phyloP scores from a whole-genome alignment of 2,113 vertebrate species.

The Redunca redunca region DNA sequence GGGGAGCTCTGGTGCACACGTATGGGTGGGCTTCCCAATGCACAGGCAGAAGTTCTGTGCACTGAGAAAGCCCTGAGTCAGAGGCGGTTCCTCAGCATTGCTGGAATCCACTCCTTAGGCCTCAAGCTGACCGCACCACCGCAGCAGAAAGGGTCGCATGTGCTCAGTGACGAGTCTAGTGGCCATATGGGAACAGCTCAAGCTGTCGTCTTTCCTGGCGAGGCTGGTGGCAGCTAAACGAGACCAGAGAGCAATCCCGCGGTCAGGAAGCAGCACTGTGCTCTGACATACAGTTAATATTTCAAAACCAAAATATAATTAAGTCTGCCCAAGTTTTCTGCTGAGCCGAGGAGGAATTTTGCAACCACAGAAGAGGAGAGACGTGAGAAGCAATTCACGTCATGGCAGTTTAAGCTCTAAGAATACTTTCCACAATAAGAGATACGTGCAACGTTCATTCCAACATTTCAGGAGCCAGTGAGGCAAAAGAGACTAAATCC shows the following conservation, averaged over 20 bases:
- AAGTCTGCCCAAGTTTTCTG: background rate
- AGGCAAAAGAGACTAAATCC: background rate
- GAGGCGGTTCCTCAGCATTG: background rate
- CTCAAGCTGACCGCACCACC: background rate
- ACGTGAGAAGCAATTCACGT: background rate
- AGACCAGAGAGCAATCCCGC: background rate
- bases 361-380: background rate
- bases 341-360: background rate
- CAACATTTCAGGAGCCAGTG: background rate
- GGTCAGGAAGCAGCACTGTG: background rate
- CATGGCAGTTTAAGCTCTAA: background rate
- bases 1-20: background rate
- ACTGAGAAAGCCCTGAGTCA: background rate
- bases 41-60: background rate
- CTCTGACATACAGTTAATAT: slow-evolving; percentile 22
- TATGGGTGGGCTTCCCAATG: slow-evolving; percentile 31
- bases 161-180: background rate
- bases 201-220: background rate
- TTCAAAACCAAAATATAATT: slow-evolving; percentile 42
- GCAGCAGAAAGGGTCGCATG: background rate
- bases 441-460: background rate
- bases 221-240: background rate
- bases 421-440: background rate
- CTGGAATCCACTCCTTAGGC: background rate
- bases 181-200: background rate